Evolutionary conservation across 2,797 vertebrate species (phyloP).

Genomic region (Xyrichtys novacula): DNA sequence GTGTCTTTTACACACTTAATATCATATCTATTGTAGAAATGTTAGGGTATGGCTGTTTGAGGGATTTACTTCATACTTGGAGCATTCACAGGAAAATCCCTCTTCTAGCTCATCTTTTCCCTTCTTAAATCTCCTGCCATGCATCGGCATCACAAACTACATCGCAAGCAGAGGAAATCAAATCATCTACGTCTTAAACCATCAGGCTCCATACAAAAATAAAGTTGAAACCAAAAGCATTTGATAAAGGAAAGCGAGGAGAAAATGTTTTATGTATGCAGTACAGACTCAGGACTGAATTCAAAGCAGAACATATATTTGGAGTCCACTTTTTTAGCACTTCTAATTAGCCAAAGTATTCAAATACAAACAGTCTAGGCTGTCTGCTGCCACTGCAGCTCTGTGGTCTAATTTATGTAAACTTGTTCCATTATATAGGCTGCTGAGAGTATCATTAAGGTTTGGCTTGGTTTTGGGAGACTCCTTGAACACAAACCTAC

Average conservation of each 20-base stretch:
- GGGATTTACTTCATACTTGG: conserved; percentile 80
- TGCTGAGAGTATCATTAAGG: conserved; percentile 85
- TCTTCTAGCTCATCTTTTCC: conserved; percentile 78
- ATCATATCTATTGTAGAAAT: conserved; percentile 77
- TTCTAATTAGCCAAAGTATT: conserved; percentile 83
- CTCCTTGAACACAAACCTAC: conserved; percentile 75
- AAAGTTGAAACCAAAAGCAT: conserved; percentile 63
- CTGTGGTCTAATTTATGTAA: conserved; percentile 87
- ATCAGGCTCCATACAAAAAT: conserved; percentile 69
- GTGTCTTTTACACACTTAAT: conserved; percentile 75
- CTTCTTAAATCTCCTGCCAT: conserved; percentile 75
- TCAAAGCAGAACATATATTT: conserved; percentile 65
- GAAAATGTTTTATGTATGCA: conserved; percentile 70
- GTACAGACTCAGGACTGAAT: conserved; percentile 59
- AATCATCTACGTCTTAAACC: conserved; percentile 75
- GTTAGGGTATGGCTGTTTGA: conserved; percentile 71
- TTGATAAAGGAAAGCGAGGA: conserved; percentile 60
- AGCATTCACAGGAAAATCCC: conserved; percentile 81
- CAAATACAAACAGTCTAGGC: conserved; percentile 76
- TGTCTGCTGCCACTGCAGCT: conserved; percentile 78
- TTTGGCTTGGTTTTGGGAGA: conserved; percentile 75
- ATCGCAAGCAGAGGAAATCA: conserved; percentile 55
- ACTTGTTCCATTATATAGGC: conserved; percentile 87
- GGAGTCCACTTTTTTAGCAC: conserved; percentile 64
- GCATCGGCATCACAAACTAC: conserved; percentile 69